Conservation (phyloP, 2,797 vertebrate genomes). For the Sibirionetta formosa region DNA sequence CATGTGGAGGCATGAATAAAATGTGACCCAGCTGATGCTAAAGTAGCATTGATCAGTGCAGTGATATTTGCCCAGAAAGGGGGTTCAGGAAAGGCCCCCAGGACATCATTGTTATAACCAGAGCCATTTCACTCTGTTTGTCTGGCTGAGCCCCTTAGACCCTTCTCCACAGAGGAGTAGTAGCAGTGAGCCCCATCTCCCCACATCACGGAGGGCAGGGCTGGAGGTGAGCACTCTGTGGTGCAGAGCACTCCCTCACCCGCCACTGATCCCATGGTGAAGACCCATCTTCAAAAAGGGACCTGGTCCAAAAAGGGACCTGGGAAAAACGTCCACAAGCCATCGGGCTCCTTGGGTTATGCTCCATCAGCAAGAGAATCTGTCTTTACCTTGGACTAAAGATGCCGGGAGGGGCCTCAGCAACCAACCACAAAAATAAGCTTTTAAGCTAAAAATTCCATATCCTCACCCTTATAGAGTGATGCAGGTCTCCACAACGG, state of each 20-base stretch:
- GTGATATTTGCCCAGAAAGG: background rate
- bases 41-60: background rate
- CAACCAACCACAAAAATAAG: background rate
- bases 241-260: fast-evolving
- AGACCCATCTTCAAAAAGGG: background rate
- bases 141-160: background rate
- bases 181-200: background rate
- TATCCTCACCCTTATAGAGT: background rate
- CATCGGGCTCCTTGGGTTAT: background rate
- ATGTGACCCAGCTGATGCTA: fast-evolving
- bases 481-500: fast-evolving
- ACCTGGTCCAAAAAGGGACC: background rate
- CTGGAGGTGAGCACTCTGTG: background rate
- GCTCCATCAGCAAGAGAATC: background rate
- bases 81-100: background rate
- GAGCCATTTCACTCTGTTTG: background rate
- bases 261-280: fast-evolving
- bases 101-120: background rate
- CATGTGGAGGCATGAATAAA: background rate
- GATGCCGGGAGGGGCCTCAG: background rate
- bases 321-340: background rate
- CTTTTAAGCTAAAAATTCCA: background rate
- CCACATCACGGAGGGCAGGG: background rate
- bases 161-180: fast-evolving
- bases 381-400: background rate